phyloP scores from a whole-genome alignment of 1,140 invertebrate species.

The Condylostylus longicornis region DNA sequence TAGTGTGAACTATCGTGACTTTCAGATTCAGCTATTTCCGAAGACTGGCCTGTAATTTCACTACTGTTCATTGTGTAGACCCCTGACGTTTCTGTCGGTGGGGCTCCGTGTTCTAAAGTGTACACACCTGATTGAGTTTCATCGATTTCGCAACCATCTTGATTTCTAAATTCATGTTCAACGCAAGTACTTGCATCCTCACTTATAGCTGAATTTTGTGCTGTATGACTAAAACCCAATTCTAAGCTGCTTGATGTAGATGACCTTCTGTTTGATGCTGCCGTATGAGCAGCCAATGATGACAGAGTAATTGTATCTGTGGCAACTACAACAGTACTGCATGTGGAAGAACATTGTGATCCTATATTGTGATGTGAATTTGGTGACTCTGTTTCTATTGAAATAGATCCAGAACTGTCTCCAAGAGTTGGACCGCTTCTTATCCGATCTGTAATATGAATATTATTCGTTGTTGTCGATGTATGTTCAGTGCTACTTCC shows the following conservation, averaged over 20 bases:
- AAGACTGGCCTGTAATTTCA: conserved; percentile 37
- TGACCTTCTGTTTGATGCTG: conserved; percentile 37
- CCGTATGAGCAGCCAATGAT: conserved; percentile 34
- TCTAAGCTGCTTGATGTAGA: conserved; percentile 62
- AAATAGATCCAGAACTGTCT: conserved; percentile 5
- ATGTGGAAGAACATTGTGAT: conserved; percentile 66
- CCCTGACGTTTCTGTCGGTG: conserved; percentile 58
- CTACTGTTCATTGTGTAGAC: conserved; percentile 61
- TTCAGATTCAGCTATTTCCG: conserved; percentile 30
- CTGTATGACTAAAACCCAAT: conserved; percentile 64
- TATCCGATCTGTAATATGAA: conserved; percentile 2
- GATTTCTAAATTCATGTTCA: conserved; percentile 36
- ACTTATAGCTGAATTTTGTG: conserved; percentile 61
- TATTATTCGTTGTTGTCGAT: conserved; percentile 4
- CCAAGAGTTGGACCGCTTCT: conserved; percentile 13
- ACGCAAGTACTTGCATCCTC: conserved; percentile 39
- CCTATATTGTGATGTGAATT: conserved; percentile 35
- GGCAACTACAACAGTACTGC: conserved; percentile 63
- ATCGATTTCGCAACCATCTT: conserved; percentile 11
- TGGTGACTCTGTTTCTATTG: conserved; percentile 25
- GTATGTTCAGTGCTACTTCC: conserved; percentile 27
- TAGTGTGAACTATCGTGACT: conserved; percentile 36
- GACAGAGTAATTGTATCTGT: conserved; percentile 29
- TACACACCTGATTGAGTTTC: conserved; percentile 38
- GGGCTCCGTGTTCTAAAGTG: conserved; percentile 36